A percentile compares a stretch with the other conserved stretches of the same genome.
Conservation (phyloP, 2,888 invertebrate species). For the Oscheius myriophilus region DNA sequence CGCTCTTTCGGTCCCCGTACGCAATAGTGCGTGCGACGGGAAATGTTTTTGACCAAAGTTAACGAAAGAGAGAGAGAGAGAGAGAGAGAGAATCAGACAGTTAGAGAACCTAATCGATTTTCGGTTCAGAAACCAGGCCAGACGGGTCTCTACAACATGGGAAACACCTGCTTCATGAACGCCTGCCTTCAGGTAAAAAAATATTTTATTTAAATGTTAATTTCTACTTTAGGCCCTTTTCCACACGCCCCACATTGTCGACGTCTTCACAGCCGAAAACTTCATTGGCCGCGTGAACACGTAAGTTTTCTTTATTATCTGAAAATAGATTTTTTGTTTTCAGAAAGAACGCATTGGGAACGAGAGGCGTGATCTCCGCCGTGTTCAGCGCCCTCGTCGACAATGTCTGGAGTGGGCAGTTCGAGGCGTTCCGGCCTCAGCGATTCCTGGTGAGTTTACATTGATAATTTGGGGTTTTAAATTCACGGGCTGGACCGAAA, state of each 20-base stretch:
- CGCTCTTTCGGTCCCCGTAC: too few species aligned
- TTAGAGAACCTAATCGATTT: too few species aligned
- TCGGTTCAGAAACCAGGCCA: conserved; percentile 30
- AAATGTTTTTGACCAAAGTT: too few species aligned
- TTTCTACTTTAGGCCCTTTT: conserved; percentile 59
- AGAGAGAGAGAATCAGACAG: too few species aligned
- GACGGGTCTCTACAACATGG: conserved; percentile 74
- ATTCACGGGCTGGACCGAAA: too few species aligned
- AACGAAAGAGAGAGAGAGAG: too few species aligned
- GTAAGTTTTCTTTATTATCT: conserved; percentile 24
- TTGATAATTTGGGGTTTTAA: background rate
- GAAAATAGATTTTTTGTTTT: conserved; percentile 10
- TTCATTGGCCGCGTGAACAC: conserved; percentile 51
- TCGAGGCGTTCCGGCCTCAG: conserved; percentile 51
- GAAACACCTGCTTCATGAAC: conserved; percentile 74
- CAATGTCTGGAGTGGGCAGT: conserved; percentile 58
- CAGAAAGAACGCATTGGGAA: conserved; percentile 55
- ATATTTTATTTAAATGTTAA: background rate
- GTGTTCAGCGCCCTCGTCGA: conserved; percentile 63
- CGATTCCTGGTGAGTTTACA: conserved; percentile 47
- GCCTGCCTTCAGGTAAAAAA: conserved; percentile 42
- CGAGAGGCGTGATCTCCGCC: conserved; percentile 61
- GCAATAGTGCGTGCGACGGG: too few species aligned
- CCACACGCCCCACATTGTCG: conserved; percentile 56
- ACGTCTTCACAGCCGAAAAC: conserved; percentile 50